phyloP scores from a whole-genome alignment of 2,888 invertebrate species.

The Mythimna impura region DNA sequence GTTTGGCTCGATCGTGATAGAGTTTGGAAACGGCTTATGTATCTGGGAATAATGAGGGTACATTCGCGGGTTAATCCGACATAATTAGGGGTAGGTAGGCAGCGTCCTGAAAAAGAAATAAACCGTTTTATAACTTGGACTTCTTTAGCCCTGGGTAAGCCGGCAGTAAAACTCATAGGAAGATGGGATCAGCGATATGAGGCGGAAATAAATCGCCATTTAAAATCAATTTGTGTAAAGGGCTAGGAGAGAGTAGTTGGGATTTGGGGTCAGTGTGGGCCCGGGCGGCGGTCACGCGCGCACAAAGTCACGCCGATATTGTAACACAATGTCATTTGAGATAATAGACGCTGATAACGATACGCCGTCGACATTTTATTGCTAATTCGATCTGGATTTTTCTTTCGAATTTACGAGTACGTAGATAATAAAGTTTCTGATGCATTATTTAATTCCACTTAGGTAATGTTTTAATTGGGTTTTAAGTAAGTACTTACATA shows the following conservation, averaged over 20 bases:
- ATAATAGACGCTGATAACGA: slow-evolving; percentile 64
- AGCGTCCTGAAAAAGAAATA: slow-evolving; percentile 85
- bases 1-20: slow-evolving; percentile 63
- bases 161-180: slow-evolving; percentile 88
- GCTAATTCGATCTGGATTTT: slow-evolving; percentile 60
- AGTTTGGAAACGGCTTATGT: slow-evolving; percentile 61
- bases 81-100: slow-evolving; percentile 83
- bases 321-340: slow-evolving; percentile 67
- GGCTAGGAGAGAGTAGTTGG: slow-evolving; percentile 85
- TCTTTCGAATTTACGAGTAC: slow-evolving; percentile 27
- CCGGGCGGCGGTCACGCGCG: slow-evolving; percentile 70
- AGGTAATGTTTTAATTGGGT: slow-evolving; percentile 8
- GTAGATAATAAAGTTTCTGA: slow-evolving; percentile 28
- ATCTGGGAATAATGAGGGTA: slow-evolving; percentile 75
- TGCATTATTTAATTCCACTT: not conserved
- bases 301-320: slow-evolving; percentile 66
- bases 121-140: slow-evolving; percentile 89
- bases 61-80: slow-evolving; percentile 77
- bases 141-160: slow-evolving; percentile 88
- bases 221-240: slow-evolving; percentile 91
- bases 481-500: not conserved
- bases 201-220: slow-evolving; percentile 90
- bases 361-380: slow-evolving; percentile 62
- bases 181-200: slow-evolving; percentile 90
- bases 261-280: slow-evolving; percentile 74